Percentiles rank a stretch among this genome's conserved stretches.
These are phyloP conservation scores for Trinorchestia longiramus DNA, from an alignment of 1,140 invertebrate genomes.

Conservation along the genomic window DNA sequence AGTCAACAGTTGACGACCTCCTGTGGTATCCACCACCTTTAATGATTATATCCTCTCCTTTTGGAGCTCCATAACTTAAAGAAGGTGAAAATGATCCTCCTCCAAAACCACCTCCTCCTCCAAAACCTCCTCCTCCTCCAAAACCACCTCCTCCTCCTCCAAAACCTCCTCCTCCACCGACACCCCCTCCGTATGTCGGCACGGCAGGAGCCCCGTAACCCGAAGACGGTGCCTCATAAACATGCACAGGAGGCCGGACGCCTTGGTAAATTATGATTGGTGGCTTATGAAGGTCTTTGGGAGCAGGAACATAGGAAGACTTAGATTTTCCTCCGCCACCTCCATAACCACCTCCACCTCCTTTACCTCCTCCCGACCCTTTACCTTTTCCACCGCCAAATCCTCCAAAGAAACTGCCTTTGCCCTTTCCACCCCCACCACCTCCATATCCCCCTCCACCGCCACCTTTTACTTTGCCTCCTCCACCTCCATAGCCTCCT, in stretches of 20 bases:
- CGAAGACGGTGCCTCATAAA: conserved; percentile 68
- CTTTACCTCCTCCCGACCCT: conserved; percentile 36
- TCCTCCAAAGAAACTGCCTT: conserved; percentile 26
- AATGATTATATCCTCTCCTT: conserved; percentile 65
- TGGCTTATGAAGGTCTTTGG: conserved; percentile 70
- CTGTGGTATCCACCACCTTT: conserved; percentile 48
- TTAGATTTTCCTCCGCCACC: conserved; percentile 57
- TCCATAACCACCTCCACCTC: conserved; percentile 33
- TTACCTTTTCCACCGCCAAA: conserved; percentile 42
- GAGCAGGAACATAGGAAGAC: conserved; percentile 68
- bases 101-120: conserved; percentile 41
- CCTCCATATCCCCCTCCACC: conserved; percentile 20
- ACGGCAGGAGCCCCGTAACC: conserved; percentile 40
- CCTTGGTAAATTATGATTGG: conserved; percentile 72
- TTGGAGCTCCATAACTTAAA: conserved; percentile 63
- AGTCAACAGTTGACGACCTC: conserved; percentile 44
- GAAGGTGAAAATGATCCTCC: conserved; percentile 55
- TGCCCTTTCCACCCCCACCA: conserved; percentile 48
- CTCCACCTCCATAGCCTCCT: conserved; percentile 23
- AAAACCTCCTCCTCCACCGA: not conserved
- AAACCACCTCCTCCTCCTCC: conserved; percentile 34
- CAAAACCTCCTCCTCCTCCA: conserved; percentile 24
- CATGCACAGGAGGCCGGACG: conserved; percentile 70
- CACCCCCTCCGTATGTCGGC: not conserved
- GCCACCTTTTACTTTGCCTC: conserved; percentile 25